These are phyloP conservation scores for Zygaena filipendulae DNA, from an alignment of 2,888 invertebrate genomes.

Conservation along the genomic window DNA sequence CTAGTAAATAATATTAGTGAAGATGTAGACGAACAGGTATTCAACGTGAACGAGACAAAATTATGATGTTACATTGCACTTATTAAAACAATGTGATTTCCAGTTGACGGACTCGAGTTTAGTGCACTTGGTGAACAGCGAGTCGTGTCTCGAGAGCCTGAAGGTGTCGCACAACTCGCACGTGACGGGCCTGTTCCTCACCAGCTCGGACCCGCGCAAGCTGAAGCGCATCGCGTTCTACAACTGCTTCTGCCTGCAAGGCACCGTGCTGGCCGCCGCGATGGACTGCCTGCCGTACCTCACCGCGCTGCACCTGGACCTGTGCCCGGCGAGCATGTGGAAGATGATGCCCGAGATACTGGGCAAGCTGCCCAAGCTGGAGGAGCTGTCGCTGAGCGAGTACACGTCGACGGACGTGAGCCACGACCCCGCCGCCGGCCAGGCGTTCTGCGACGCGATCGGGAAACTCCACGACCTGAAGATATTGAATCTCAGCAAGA, in stretches of 20 bases:
- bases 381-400: constrained; percentile 47
- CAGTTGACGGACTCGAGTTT: constrained; percentile 54
- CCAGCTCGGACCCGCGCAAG: constrained; percentile 30
- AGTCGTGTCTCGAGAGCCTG: constrained; percentile 39
- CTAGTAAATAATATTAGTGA: too few species aligned
- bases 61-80: too few species aligned
- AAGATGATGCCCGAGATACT: constrained; percentile 44
- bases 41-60: too few species aligned
- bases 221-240: constrained; percentile 40
- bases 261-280: constrained; percentile 40
- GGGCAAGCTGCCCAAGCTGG: constrained; percentile 36
- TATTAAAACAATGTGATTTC: neutral
- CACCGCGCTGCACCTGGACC: constrained; percentile 40
- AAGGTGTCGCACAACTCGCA: constrained; percentile 47
- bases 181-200: constrained; percentile 51
- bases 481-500: constrained; percentile 47
- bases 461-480: constrained; percentile 48
- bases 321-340: constrained; percentile 46
- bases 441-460: constrained; percentile 42
- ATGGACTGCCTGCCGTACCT: constrained; percentile 35
- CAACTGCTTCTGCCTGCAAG: constrained; percentile 55
- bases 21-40: too few species aligned
- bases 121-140: constrained; percentile 42
- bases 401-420: constrained; percentile 32
- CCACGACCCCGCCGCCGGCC: constrained; percentile 26